Base-by-base conservation (phyloP, 2,888 invertebrate species). In the Cremastinae sp. region DNA sequence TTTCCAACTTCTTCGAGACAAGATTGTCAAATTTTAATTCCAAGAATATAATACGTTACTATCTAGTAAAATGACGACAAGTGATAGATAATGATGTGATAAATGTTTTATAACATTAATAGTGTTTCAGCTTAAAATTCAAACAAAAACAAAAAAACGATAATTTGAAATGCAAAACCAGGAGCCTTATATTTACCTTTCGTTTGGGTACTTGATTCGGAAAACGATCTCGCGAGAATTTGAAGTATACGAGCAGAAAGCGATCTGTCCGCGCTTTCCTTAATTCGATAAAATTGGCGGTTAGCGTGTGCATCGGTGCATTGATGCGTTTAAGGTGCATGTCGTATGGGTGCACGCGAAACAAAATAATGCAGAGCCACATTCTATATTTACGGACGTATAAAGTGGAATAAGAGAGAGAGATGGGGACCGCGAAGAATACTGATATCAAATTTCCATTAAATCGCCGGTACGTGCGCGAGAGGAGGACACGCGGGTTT, bases 241-340 rank as follows among this genome's bases (percentile, higher is more conserved):
- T 51, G 3, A 36, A 51, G 20, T 20, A n/a, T n/a, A 22, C 12
- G 14, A 51, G 59, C 51, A 54, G 45, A 74, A 64, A 69, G 58
- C 58, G 72, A 72, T 75, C 68, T 64, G 72, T 72, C 72, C 41
- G 62, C 68, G 62, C 72, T 75, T 75, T 75, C 75, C 72, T n/a
- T 68, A 72, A 75, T 72, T 28, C 62, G 66, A 72, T 75, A 72
- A 68, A 66, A 64, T 51, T 72, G 53, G 38, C 28, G 51, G 16
- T 72, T 75, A 69, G 62, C 36, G 66, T 69, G 75, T 72, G 72
- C 76, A 69, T 69, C 69, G 76, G 64, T 73, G 73, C 73, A 18
- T 68, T 64, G 34, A 51, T 69, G 58, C 69, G 69, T 69, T 56
- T 28, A 69, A 53, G 22, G 64, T 49, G 41, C 61, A 69, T 5